Base-by-base conservation (phyloP, 2,888 invertebrate species). In the Macrophya alboannulata region DNA sequence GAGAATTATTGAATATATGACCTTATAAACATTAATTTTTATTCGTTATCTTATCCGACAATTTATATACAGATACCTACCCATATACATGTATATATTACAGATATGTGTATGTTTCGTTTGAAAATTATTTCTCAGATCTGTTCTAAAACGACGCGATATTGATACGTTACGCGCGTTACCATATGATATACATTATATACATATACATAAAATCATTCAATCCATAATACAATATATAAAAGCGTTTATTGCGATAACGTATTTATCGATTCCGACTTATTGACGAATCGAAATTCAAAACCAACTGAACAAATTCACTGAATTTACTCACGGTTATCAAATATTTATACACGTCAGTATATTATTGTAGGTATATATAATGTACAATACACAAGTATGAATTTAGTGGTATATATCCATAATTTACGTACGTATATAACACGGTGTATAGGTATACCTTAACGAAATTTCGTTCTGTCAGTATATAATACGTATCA, bases 301-400 rank as follows among this genome's bases (percentile, higher is more conserved):
- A 31, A 68, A 68, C 68, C 68, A 68, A 68, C 68, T 37, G 68
- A 68, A 68, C 68, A 68, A 68, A 68, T 68, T 68, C 37, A 25
- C 68, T 68, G 37, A 68, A 68, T 68, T 68, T 68, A 37, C 37
- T 68, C 68, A 68, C 37, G 68, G 15, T 68, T 37, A 68, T 68
- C 68, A 68, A 68, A 68, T 68, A 68, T 68, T 68, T 68, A 12
- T 25, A 68, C 5, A 37, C 37, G 68, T 37, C 37, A 37, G 17
- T 68, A 31, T 65, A 37, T 4, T 17, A 17, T 5, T 37, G 1
- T 51, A n/a, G 17, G 55, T 55, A 55, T 55, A 31, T 31, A 31
- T 31, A n/a, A n/a, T n/a, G n/a, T n/a, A n/a, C n/a, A n/a, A 31
- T 31, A 31, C 31, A 31, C 31, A 31, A 31, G 1, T 31, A 37